phyloP scores from a whole-genome alignment of 1,140 invertebrate genomes.

The Linepithema humile region DNA sequence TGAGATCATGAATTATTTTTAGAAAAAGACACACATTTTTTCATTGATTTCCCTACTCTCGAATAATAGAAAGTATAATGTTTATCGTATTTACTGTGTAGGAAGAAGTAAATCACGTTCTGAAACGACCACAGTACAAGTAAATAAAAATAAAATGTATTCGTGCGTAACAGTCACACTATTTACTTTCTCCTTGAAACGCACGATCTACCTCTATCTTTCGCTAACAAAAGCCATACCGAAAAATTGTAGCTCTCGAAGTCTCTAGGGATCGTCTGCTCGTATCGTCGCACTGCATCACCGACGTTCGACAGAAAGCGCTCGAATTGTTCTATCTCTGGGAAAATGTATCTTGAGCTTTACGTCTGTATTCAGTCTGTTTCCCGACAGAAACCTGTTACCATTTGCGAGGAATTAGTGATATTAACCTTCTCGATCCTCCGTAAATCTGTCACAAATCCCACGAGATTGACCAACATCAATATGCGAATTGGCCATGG shows the following conservation, averaged over 20 bases:
- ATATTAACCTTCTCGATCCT: conserved; percentile 73
- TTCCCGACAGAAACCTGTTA: conserved; percentile 21
- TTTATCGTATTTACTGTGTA: too few relatives aligned
- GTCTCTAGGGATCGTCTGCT: background rate
- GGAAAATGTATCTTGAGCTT: background rate
- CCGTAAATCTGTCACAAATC: conserved; percentile 42
- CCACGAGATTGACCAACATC: conserved; percentile 63
- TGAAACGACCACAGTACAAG: background rate
- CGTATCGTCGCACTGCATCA: conserved; percentile 13
- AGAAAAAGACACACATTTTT: background rate
- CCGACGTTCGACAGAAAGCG: background rate
- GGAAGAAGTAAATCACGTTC: too few relatives aligned
- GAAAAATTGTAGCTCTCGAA: background rate
- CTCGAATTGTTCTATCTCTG: background rate
- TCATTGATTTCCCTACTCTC: background rate
- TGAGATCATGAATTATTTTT: background rate
- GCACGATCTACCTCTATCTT: background rate
- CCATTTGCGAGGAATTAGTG: conserved; percentile 77
- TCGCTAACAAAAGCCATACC: background rate
- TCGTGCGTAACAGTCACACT: background rate
- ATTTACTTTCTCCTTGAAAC: background rate
- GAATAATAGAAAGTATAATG: too few relatives aligned
- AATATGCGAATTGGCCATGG: conserved; percentile 66
- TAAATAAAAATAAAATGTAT: background rate
- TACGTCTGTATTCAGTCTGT: background rate